Conservation (phyloP, 2,797 vertebrate species). For the Parauchenoglanis punctatus region DNA sequence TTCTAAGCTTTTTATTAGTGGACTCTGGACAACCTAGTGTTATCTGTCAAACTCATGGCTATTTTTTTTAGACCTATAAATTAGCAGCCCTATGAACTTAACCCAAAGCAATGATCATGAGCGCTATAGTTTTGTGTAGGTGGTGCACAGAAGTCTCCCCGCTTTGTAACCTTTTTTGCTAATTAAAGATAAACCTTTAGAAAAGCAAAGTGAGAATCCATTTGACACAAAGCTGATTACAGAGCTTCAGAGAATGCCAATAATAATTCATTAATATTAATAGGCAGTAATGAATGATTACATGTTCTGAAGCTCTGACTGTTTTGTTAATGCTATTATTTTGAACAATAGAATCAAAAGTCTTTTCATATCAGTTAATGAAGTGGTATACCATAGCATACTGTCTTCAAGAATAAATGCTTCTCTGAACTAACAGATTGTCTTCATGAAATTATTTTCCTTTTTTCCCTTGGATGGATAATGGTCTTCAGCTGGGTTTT, state of each 20-base stretch:
- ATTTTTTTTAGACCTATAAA: slow-evolving; percentile 31
- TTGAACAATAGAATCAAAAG: neutral
- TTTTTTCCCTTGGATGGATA: neutral
- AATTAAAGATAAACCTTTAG: neutral
- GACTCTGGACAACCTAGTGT: neutral
- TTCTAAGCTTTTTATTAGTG: neutral
- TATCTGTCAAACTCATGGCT: neutral
- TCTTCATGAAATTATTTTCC: neutral
- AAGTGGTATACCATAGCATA: neutral
- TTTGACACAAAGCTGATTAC: slow-evolving; percentile 1
- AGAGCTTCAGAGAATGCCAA: neutral
- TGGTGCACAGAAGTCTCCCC: neutral
- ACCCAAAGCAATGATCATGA: neutral
- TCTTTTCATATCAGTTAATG: neutral
- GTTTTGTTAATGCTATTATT: neutral
- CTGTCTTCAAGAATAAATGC: neutral
- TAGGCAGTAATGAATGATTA: neutral
- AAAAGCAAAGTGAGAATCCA: neutral
- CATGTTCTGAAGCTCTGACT: neutral
- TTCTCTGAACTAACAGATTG: neutral
- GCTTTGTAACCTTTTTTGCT: neutral
- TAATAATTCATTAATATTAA: slow-evolving; percentile 4
- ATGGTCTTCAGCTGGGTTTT: neutral
- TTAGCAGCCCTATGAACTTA: slow-evolving; percentile 1
- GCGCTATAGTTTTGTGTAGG: neutral